These are phyloP conservation scores for Sogatella furcifera DNA, from an alignment of 1,140 invertebrate species.

Conservation along the genomic window DNA sequence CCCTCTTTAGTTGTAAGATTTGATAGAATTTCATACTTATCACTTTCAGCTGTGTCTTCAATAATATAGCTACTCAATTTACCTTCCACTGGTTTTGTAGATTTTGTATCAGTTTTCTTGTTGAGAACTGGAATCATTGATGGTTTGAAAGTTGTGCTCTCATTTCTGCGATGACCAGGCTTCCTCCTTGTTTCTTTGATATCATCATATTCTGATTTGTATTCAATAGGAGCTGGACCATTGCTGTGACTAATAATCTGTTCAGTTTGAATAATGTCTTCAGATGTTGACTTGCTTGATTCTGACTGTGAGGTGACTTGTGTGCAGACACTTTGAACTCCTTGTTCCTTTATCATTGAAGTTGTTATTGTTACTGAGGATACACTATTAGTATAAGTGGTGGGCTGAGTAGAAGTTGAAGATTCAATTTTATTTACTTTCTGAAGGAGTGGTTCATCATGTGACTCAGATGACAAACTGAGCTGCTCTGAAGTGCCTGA, in stretches of 20 bases:
- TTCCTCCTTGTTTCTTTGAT: slow-evolving; percentile 33
- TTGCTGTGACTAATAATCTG: slow-evolving; percentile 32
- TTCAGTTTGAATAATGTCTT: slow-evolving; percentile 17
- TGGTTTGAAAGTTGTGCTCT: slow-evolving; percentile 36
- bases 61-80: slow-evolving; percentile 11
- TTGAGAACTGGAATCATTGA: slow-evolving; percentile 26
- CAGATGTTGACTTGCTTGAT: slow-evolving; percentile 20
- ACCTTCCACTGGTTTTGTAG: slow-evolving; percentile 4
- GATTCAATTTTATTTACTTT: slow-evolving; percentile 24
- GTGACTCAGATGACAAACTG: slow-evolving; percentile 23
- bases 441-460: slow-evolving; percentile 24
- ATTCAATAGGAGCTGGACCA: slow-evolving; percentile 45
- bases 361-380: slow-evolving; percentile 43
- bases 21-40: slow-evolving; percentile 29
- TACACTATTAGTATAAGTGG: slow-evolving; percentile 26
- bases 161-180: slow-evolving; percentile 40
- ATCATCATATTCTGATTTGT: slow-evolving; percentile 37
- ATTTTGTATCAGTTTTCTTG: background rate
- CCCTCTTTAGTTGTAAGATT: slow-evolving; percentile 35
- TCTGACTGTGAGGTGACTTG: slow-evolving; percentile 41
- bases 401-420: slow-evolving; percentile 28
- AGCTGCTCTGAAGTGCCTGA: slow-evolving; percentile 29
- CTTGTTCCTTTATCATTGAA: slow-evolving; percentile 36
- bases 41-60: slow-evolving; percentile 29
- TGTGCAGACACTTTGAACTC: slow-evolving; percentile 38